Base-by-base conservation (phyloP, 2,797 vertebrate species). In the Erethizon dorsatum region DNA sequence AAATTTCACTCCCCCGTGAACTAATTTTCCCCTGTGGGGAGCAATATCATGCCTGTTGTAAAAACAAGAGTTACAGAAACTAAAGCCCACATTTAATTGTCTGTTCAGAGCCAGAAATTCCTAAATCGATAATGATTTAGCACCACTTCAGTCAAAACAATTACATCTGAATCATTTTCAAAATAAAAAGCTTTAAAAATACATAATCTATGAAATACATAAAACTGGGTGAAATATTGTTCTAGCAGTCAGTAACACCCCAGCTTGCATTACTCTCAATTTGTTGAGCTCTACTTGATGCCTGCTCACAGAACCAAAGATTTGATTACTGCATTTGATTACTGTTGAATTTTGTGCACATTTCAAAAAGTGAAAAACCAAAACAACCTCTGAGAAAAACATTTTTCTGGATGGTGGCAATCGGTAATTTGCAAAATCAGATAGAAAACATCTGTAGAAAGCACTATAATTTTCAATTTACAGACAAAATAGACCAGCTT, bases 31-130 rank as follows among this genome's bases (percentile, higher is more conserved):
- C 96, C 94, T 28, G 17, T 31, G 83, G 90, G 88, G 83, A 96
- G 84, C 45, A 33, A 41, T 61, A 69, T 14, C 52, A 61, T 26
- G 37, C 57, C 57, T 83, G 57, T 37, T 63, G 26, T 41, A 93
- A 92, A 92, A 92, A 80, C 33, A 67, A 75, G 65, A 96, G 91
- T 67, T 86, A 56, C 71, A 91, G 57, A 95, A 90, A 37, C 63
- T 93, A 54, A 96, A 82, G 71, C 24, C 37, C 84, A 91, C 26
- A 12, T 93, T 75, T 92, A 73, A 90, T n/a, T 84, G 50, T 82
- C 63, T 88, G 22, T 2, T 85, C 59, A 47, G 1, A 8, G 86
- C 31, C 83, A 96, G 79, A 91, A 86, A 84, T 84, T 83, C n/a
- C 93, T 79, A 78, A 94, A 80, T 93, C 65, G 86, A 26, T 83